Conservation (phyloP, 2,797 vertebrate genomes). For the Enteromius radiatus region DNA sequence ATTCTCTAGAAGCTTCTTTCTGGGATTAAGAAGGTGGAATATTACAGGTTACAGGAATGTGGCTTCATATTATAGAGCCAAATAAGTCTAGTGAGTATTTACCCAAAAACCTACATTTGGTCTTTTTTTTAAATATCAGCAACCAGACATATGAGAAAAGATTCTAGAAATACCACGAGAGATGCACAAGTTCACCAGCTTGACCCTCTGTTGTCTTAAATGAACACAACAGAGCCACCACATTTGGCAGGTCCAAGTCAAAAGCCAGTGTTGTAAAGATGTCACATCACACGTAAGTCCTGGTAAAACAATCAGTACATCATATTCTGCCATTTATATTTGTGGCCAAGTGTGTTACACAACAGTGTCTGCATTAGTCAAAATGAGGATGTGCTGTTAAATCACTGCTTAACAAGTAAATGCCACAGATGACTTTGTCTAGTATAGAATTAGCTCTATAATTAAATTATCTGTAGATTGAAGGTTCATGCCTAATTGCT, state of each 20-base stretch:
- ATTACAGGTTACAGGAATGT: background rate
- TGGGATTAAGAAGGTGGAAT: background rate
- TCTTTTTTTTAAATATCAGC: background rate
- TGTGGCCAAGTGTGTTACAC: constrained; percentile 56
- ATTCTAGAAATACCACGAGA: background rate
- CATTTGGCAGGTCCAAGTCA: constrained; percentile 32
- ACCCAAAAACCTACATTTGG: constrained; percentile 25
- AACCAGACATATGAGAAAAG: background rate
- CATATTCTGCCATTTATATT: background rate
- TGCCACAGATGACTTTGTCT: background rate
- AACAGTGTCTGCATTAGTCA: constrained; percentile 52
- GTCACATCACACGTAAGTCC: constrained; percentile 6
- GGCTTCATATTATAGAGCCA: background rate
- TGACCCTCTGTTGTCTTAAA: constrained; percentile 58
- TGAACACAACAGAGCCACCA: constrained; percentile 1
- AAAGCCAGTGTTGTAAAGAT: constrained; percentile 36
- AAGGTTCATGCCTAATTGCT: background rate
- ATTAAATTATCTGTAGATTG: background rate
- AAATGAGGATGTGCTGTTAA: constrained; percentile 55
- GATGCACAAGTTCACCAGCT: constrained; percentile 31
- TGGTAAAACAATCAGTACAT: background rate
- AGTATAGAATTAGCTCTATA: background rate
- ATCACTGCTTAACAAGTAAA: constrained; percentile 49
- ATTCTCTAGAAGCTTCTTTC: background rate
- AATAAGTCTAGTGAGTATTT: constrained; percentile 5